Base-by-base conservation (phyloP, 2,797 vertebrate genomes). In the Dromococcyx pavoninus region DNA sequence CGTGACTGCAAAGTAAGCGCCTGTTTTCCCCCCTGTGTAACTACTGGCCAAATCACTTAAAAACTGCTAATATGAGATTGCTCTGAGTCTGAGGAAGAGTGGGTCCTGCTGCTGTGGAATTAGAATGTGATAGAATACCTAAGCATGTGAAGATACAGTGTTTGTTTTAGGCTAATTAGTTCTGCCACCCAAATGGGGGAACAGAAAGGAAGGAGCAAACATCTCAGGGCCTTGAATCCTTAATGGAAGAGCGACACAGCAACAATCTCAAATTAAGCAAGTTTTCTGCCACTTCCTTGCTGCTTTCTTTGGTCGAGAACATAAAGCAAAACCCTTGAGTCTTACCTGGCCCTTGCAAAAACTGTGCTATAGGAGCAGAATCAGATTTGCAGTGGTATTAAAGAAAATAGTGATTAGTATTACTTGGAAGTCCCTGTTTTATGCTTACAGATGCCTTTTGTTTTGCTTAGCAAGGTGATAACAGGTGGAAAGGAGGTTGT, bases 1-100 rank as follows among this genome's bases (percentile, higher is more conserved):
- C 87, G 23, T 6, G 35, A 32, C 28, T 51, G n/a, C 9, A 18
- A 66, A 80, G 5, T 0, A 0, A 58, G 4, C n/a, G 2, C 5
- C n/a, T n/a, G n/a, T n/a, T 76, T 35, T 70, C 61, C 17, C 10
- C 6, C 25, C 17, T 1, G 0, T 41, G 27, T 43, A 54, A 27
- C 37, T 54, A 8, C 14, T 50, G 25, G 14, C 11, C 50, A 62
- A 83, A 60, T 70, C 4, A 17, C 21, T 77, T 50, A 50, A 44
- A 66, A 87, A 23, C 58, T 61, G 10, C 28, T 83, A 11, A 33
- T 16, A 10, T 32, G n/a, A 61, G n/a, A 43, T 35, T 65, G 15
- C 15, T 32, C 16, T 33, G 33, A 35, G 15, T 71, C 8, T 60
- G 54, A 44, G 50, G 39, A 50, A 43, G 39, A 50, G 18, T 17